These are phyloP conservation scores for Chrysomallon squamiferum DNA, from an alignment of 1,140 invertebrate species.

Conservation along the genomic window DNA sequence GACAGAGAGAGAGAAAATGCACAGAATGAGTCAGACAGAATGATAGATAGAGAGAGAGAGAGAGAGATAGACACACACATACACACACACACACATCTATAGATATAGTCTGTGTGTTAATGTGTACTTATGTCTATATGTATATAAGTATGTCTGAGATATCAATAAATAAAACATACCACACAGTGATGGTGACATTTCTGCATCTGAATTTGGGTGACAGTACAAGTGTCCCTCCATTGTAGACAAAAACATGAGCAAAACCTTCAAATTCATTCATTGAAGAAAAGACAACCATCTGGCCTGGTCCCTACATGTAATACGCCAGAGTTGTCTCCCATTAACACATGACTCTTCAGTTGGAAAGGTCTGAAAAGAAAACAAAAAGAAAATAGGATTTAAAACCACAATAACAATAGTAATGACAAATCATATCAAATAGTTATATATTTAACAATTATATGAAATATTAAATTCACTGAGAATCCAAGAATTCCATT, in stretches of 20 bases:
- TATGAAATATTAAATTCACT: too few relatives aligned
- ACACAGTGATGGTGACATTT: conserved; percentile 34
- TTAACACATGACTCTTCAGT: conserved; percentile 28
- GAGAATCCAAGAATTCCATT: too few relatives aligned
- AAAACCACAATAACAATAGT: too few relatives aligned
- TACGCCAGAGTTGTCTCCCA: conserved; percentile 40
- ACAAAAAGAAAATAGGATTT: background rate
- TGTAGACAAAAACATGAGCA: conserved; percentile 43
- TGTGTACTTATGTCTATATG: too few relatives aligned
- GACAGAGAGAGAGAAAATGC: too few relatives aligned
- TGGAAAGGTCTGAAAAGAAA: conserved; percentile 23
- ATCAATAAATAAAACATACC: conserved; percentile 29
- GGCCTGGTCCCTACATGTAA: conserved; percentile 41
- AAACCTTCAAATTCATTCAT: conserved; percentile 42
- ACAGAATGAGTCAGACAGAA: too few relatives aligned
- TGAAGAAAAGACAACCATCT: conserved; percentile 34
- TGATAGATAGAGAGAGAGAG: too few relatives aligned
- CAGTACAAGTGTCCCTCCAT: conserved; percentile 40
- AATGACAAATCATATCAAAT: too few relatives aligned
- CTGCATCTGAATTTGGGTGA: conserved; percentile 37
- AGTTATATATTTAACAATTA: too few relatives aligned
- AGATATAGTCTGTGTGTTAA: too few relatives aligned
- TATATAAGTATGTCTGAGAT: background rate
- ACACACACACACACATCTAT: too few relatives aligned
- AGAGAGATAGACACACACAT: too few relatives aligned